phyloP scores from a whole-genome alignment of 2,888 invertebrate species.

The Hypsopygia costalis region DNA sequence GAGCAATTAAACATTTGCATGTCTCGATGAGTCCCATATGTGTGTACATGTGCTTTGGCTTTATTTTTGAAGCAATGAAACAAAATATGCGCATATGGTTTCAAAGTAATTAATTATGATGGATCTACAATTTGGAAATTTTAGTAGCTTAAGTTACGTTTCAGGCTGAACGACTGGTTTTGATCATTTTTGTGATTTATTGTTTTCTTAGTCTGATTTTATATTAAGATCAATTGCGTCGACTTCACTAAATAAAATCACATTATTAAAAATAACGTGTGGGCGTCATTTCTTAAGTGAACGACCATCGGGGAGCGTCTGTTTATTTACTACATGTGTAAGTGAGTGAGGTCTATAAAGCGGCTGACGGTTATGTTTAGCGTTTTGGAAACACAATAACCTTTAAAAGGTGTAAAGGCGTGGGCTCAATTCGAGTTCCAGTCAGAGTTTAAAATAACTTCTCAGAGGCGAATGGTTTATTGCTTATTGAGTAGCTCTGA shows the following conservation, averaged over 20 bases:
- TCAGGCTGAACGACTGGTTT: too few species aligned
- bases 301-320: not conserved
- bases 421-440: slow-evolving; percentile 62
- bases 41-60: too few species aligned
- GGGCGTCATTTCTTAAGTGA: not conserved
- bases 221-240: too few species aligned
- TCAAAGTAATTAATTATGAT: too few species aligned
- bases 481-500: slow-evolving; percentile 78
- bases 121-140: too few species aligned
- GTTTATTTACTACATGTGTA: slow-evolving; percentile 12
- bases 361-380: slow-evolving; percentile 45
- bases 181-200: too few species aligned
- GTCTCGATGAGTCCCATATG: not conserved
- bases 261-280: not conserved
- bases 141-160: too few species aligned
- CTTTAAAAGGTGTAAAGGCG: slow-evolving; percentile 77
- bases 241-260: too few species aligned
- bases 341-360: slow-evolving; percentile 21
- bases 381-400: slow-evolving; percentile 75
- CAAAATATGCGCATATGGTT: too few species aligned
- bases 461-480: slow-evolving; percentile 77
- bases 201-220: too few species aligned
- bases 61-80: too few species aligned
- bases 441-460: slow-evolving; percentile 72
- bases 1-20: slow-evolving; percentile 12